Percentiles rank a stretch among this genome's conserved stretches.
phyloP scores from a whole-genome alignment of 2,113 vertebrate genomes.

The Gadus macrocephalus region DNA sequence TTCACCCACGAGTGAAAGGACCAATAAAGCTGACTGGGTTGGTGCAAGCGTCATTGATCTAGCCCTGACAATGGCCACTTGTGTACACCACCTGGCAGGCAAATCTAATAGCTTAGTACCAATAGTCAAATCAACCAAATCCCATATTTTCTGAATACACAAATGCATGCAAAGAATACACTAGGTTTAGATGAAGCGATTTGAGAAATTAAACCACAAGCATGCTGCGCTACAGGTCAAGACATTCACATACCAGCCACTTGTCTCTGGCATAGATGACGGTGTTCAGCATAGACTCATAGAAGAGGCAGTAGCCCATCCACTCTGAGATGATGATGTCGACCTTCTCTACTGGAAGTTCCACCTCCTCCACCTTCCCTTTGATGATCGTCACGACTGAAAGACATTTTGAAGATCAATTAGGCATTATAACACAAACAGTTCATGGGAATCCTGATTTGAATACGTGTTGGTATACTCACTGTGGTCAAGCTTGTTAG shows the following conservation, averaged over 20 bases:
- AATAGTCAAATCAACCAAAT: too few relatives aligned
- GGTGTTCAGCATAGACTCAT: constrained; percentile 92
- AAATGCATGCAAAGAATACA: too few relatives aligned
- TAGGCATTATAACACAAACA: neutral
- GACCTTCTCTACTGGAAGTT: constrained; percentile 84
- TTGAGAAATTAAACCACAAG: neutral
- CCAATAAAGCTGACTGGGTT: too few relatives aligned
- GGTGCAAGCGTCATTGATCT: too few relatives aligned
- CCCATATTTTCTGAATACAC: too few relatives aligned
- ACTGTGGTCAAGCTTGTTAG: constrained; percentile 90
- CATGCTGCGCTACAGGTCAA: neutral
- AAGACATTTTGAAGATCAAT: neutral
- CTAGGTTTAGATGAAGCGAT: too few relatives aligned
- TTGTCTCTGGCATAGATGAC: constrained; percentile 91
- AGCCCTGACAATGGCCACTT: too few relatives aligned
- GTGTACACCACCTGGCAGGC: too few relatives aligned
- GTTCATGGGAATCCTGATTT: neutral
- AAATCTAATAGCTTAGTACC: too few relatives aligned
- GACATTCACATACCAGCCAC: constrained; percentile 81
- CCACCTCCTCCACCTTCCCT: constrained; percentile 92
- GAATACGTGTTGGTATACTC: constrained; percentile 40
- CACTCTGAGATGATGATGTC: constrained; percentile 95
- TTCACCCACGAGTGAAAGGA: too few relatives aligned
- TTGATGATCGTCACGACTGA: constrained; percentile 91
- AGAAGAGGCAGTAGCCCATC: constrained; percentile 96